Base-by-base conservation (phyloP, 2,113 vertebrate genomes). In the Leucosticte australis region DNA sequence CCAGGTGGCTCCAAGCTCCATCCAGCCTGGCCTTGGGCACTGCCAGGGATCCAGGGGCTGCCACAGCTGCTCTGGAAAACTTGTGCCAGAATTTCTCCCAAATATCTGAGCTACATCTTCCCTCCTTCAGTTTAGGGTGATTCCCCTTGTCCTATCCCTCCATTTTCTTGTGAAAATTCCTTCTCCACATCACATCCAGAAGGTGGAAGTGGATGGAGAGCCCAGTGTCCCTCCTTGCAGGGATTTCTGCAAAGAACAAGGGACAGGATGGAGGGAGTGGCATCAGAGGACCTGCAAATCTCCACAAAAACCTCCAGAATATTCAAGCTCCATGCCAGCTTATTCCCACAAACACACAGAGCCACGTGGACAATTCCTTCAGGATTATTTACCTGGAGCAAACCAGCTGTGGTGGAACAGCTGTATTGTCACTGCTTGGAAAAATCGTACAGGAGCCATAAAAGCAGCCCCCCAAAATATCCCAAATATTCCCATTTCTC, bases 1-100 rank as follows among this genome's bases (percentile, higher is more conserved):
- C 55, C 65, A 42, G 13, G 31, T 5, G 3, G 46, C 20, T 83
- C 55, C 55, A 52, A 52, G 15, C 10, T 1, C 7, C 0, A 0
- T 26, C 82, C 82, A 56, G 0, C 41, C 23, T 47, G n/a, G 22
- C 18, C 59, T 28, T 22, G 41, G 23, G 1, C 41, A 19, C 28
- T 47, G 4, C 57, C 59, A 84, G 53, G 44, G 64, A 59, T 59
- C 22, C 42, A 57, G 49, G 49, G 12, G 14, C 17, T 46, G 27
- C 20, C 27, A 21, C 33, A 46, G 18, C 7, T 46, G 0, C 18
- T 33, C 39, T 73, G 57, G 39, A 3, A 31, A 46, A 11, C 15
- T 3, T 2, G 11, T 63, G 7, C 26, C 57, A 37, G 47, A 46
- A 33, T 83, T 73, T 11, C 33, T 55, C 27, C 57, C 57, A 4